Evolutionary conservation across 2,888 invertebrate genomes (phyloP), one percentile per base, ranked within the genome.

Genomic region (Lasioglossum leucozonium): DNA sequence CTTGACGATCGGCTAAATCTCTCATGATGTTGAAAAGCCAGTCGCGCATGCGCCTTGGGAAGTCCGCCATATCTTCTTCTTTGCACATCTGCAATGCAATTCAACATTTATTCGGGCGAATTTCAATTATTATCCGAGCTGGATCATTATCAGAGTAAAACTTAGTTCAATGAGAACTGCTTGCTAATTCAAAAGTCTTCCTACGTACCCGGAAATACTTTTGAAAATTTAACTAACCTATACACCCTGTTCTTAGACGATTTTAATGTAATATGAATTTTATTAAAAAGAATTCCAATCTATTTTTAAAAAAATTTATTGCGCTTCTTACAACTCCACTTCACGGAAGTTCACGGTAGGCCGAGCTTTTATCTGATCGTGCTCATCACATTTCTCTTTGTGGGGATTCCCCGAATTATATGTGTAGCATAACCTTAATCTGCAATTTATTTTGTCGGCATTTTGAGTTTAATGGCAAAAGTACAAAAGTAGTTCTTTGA

Each of bases 21-120:
- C 98, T 97, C 99, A 99, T 99, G 88, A 99, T 98, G 96, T 99
- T 98, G 96, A 98, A 99, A 77, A 99, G 97, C 99, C 99, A 99
- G 95, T 99, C 99, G 90, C 99, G 97, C 99, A 99, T 99, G 94
- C 99, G 97, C 75, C 98, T 97, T 77, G 99, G 99, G 95, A 99
- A 99, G 96, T 99, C 99, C 69, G 97, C 96, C 97, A 98, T 97
- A 95, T 99, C 98, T 90, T 97, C 98, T 79, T 97, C 97, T 30
- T 96, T 96, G 95, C 99, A 99, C 92, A 97, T 96, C 97, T 97
- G 93, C 55, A 80, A 40, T 62, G 69, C 81, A 18, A 18, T 13
- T 69, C 76, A 47, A 30, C 5, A 30, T 1, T 11, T 51, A 37
- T 11, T 11, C 37, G 10, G 40, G 11, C 10, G 18, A 37, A 37